Percentiles rank a stretch among this genome's conserved stretches.
These are phyloP conservation scores for Cromileptes altivelis DNA, from an alignment of 2,113 vertebrate genomes.

Conservation along the genomic window DNA sequence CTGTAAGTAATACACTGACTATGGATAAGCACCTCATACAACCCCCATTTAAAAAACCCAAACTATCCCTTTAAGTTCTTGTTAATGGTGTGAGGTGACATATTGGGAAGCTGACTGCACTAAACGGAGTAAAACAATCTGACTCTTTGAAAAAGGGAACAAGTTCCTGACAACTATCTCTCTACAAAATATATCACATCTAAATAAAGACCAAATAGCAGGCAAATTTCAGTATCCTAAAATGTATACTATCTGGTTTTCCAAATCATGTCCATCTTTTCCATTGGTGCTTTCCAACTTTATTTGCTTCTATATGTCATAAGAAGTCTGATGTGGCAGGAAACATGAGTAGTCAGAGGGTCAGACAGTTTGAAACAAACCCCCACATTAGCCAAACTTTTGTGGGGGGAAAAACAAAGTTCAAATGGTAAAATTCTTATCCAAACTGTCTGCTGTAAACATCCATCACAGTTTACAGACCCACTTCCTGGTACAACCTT, in stretches of 20 bases:
- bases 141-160: background rate
- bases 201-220: background rate
- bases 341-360: constrained; percentile 5
- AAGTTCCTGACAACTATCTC: background rate
- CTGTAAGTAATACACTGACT: too few relatives aligned
- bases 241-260: background rate
- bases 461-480: constrained; percentile 22
- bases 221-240: background rate
- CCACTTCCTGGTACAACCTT: background rate
- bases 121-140: background rate
- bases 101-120: background rate
- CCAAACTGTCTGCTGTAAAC: background rate
- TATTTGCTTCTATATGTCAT: background rate
- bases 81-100: background rate
- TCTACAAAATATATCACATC: constrained; percentile 4
- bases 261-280: background rate
- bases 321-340: background rate
- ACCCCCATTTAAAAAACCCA: too few relatives aligned
- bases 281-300: background rate
- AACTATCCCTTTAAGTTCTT: too few relatives aligned
- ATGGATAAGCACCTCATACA: too few relatives aligned
- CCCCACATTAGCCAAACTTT: background rate
- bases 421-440: background rate
- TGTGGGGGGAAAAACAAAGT: background rate
- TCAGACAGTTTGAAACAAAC: background rate